Evolutionary conservation across 2,113 vertebrate species (phyloP).

Genomic region (Ascaphus truei): DNA sequence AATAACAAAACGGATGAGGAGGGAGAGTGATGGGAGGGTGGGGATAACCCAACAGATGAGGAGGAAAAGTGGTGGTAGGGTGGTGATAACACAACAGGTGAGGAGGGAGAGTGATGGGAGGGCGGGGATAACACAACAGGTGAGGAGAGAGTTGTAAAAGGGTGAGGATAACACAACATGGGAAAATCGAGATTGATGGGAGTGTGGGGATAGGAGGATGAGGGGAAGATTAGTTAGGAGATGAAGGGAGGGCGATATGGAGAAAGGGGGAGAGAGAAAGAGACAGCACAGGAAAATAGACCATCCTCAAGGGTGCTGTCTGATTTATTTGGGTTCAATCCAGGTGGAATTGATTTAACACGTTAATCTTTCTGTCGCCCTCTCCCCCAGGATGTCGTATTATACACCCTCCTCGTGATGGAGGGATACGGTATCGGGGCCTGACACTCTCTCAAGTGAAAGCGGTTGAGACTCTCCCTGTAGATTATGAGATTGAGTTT

Average conservation of each 20-base stretch:
- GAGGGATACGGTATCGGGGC: constrained; percentile 90
- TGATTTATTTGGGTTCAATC: too few relatives aligned
- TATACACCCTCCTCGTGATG: constrained; percentile 87
- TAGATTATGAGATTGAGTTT: constrained; percentile 94
- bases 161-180: too few relatives aligned
- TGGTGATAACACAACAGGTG: too few relatives aligned
- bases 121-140: too few relatives aligned
- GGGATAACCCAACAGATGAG: too few relatives aligned
- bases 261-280: neutral
- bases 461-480: constrained; percentile 77
- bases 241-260: neutral
- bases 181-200: neutral
- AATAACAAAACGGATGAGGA: too few relatives aligned
- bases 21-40: too few relatives aligned
- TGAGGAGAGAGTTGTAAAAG: too few relatives aligned
- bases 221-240: neutral
- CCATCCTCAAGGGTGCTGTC: too few relatives aligned
- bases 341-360: too few relatives aligned
- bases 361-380: neutral
- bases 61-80: too few relatives aligned
- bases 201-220: neutral
- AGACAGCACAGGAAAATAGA: neutral
- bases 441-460: constrained; percentile 84
- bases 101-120: neutral
- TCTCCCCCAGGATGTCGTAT: constrained; percentile 75